Evolutionary conservation across 2,113 vertebrate species (phyloP), one percentile per base, ranked within the genome.

Genomic region (Pseudopipra pipra): DNA sequence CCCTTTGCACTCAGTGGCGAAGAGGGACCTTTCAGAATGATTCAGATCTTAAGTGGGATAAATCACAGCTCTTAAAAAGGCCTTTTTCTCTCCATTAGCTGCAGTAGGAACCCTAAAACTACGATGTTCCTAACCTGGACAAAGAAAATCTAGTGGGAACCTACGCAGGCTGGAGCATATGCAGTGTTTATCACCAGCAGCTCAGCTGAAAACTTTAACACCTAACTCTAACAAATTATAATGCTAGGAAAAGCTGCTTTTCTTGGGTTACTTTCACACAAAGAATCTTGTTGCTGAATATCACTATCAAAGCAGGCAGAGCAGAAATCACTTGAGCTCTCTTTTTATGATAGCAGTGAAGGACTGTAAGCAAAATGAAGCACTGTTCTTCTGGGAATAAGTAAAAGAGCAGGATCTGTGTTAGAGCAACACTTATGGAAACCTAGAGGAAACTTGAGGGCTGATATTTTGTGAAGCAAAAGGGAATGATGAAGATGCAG

Each of bases 191-290:
- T 92, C 80, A 89, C 59, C 80, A 73, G 78, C 87, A 90, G 91
- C 89, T 95, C 85, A 83, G 85, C 87, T 92, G 89, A 93, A 92
- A 92, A 85, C 90, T 95, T 87, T 85, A 87, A 66, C 91, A 91
- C 84, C 85, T 85, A 59, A 79, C 74, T 91, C 9, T 83, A 85
- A 79, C 82, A 87, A 93, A 97, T 82, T 28, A 39, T 58, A 89
- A 85, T 80, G 75, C 85, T 94, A 71, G 93, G 82, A 91, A 93
- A 93, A 93, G 73, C 90, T 88, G 55, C 82, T 94, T 93, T 93
- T 94, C 79, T 68, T 94, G 85, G 54, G 59, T 94, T 94, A 86
- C 76, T 96, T 95, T 89, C 80, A 71, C 92, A 96, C 90, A 95
- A 70, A 93, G 87, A 67, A 72, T 88, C 74, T 88, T 8, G 0